Evolutionary conservation across 2,797 vertebrate genomes (phyloP), one percentile per base, ranked within the genome.

Genomic region (Arnoldichthys spilopterus): DNA sequence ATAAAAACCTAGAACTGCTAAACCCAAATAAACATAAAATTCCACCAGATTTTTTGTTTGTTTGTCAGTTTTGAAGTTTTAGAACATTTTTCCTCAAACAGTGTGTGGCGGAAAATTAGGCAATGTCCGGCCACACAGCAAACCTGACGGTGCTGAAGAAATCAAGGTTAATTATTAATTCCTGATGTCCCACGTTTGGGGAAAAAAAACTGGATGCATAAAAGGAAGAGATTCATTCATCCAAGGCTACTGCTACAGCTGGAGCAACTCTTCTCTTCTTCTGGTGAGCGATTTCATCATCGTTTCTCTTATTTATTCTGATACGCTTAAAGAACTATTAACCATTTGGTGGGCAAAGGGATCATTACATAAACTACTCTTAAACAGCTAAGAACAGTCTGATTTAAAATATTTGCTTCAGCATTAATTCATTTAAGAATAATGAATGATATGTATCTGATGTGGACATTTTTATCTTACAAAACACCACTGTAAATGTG

Each of bases 101-200:
- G 6, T 26, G 11, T 58, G 56, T 11, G 1, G 4, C 28, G 56
- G 56, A 58, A 43, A 66, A 37, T 43, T 40, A 16, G 22, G 63
- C 63, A 66, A 66, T 32, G 12, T 22, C 32, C 4, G 22, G 20
- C 18, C 34, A 13, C 32, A 24, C 5, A 4, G 3, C 3, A 6
- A 43, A 13, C 5, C 3, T 24, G 37, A 43, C n/a, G 0, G 37
- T 20, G 1, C 6, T 37, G 20, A 43, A 43, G 20, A 43, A 12
- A 66, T 66, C 63, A 22, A 20, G 6, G 63, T 66, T 43, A 66
- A 66, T 66, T 1, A 43, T 66, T 40, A 6, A 40, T 24, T 66
- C 32, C 37, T 32, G 30, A 30, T 15, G 1, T 32, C 30, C 9
- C 26, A 16, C 28, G 9, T 34, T 62, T n/a, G 37, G 24, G n/a